Evolutionary conservation across 2,888 invertebrate species (phyloP).

Genomic region (Cryptus viduatorius): DNA sequence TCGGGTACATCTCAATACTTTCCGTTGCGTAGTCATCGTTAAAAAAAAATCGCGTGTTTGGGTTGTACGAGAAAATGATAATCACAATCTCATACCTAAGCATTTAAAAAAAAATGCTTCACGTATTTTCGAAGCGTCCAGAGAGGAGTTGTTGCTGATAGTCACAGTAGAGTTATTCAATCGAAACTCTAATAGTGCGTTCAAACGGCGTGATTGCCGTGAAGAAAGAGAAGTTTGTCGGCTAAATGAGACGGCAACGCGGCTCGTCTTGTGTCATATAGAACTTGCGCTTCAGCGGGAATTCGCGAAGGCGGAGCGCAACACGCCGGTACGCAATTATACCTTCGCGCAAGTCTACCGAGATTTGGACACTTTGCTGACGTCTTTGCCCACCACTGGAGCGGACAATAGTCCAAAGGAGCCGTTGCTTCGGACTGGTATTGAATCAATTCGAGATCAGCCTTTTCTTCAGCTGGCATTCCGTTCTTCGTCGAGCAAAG

Average conservation of each 20-base stretch:
- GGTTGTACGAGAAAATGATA: not conserved
- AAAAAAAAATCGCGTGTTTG: not conserved
- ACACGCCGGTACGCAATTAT: conserved; percentile 85
- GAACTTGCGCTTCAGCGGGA: conserved; percentile 82
- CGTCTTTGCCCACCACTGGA: conserved; percentile 85
- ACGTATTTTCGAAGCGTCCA: not conserved
- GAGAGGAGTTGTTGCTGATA: not conserved
- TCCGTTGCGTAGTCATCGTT: not conserved
- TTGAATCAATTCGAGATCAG: conserved; percentile 84
- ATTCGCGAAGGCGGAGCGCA: conserved; percentile 84
- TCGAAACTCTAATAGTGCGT: conserved; percentile 31
- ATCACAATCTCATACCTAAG: not conserved
- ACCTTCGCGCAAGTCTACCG: conserved; percentile 83
- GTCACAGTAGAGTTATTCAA: not conserved
- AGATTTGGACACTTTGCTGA: conserved; percentile 84
- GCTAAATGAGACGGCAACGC: conserved; percentile 83
- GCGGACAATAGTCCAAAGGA: conserved; percentile 84
- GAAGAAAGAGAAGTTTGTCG: conserved; percentile 83
- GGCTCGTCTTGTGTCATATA: conserved; percentile 82
- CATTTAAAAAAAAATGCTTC: not conserved
- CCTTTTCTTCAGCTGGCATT: conserved; percentile 84
- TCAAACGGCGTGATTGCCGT: conserved; percentile 82
- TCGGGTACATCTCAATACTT: not conserved
- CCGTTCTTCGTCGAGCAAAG: conserved; percentile 80
- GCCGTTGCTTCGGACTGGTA: conserved; percentile 85